Evolutionary conservation across 2,113 vertebrate species (phyloP).

Genomic region (Myotis yumanensis): DNA sequence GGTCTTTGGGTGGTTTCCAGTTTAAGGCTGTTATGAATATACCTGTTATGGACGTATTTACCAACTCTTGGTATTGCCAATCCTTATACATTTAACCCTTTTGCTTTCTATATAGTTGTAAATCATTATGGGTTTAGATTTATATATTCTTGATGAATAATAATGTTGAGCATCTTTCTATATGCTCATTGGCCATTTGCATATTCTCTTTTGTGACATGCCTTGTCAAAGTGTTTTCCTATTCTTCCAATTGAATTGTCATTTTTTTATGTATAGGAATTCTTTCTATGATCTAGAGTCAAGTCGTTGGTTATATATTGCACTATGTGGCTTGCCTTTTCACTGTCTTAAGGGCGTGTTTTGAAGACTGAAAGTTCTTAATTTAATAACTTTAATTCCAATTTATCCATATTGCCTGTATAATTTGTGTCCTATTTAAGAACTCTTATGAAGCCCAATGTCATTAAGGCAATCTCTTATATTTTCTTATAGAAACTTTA

Average conservation of each 20-base stretch:
- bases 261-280: not conserved
- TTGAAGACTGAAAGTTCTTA: not conserved
- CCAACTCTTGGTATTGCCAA: not conserved
- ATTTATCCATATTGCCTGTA: not conserved
- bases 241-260: not conserved
- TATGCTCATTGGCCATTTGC: not conserved
- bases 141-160: not conserved
- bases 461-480: not conserved
- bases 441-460: not conserved
- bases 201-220: not conserved
- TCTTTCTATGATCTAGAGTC: not conserved
- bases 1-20: not conserved
- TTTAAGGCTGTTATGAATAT: not conserved
- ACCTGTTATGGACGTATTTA: not conserved
- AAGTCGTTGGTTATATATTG: not conserved
- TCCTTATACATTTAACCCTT: not conserved
- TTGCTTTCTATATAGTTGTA: not conserved
- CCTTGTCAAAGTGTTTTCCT: not conserved
- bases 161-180: not conserved
- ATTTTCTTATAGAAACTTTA: not conserved
- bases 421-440: not conserved
- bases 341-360: not conserved
- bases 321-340: not conserved
- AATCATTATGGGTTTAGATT: not conserved
- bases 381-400: conserved; percentile 17